Evolutionary conservation across 1,140 invertebrate species (phyloP).

Genomic region (Hypothenemus hampei): DNA sequence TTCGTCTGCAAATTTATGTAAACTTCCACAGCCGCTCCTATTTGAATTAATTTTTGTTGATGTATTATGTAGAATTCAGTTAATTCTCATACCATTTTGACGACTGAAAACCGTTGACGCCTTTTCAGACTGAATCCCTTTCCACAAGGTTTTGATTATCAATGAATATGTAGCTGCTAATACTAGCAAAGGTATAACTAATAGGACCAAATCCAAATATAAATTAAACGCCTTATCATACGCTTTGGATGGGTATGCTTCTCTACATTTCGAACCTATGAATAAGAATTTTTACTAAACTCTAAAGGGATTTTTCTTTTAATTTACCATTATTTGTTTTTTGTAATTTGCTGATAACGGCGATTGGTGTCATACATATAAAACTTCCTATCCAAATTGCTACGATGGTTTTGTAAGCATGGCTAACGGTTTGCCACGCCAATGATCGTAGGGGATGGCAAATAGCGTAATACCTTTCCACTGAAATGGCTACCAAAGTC

Average conservation of each 20-base stretch:
- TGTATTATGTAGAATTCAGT: no score
- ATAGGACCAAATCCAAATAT: conserved; percentile 64
- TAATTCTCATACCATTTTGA: no score
- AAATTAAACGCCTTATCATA: conserved; percentile 69
- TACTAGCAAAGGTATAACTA: conserved; percentile 69
- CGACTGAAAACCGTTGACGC: no score
- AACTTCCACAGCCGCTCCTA: conserved; percentile 33
- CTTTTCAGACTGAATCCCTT: conserved; percentile 38
- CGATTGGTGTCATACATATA: conserved; percentile 58
- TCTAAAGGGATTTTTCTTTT: not conserved
- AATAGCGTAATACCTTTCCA: conserved; percentile 68
- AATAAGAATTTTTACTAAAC: no score
- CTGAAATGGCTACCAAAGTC: conserved; percentile 64
- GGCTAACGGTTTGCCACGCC: conserved; percentile 62
- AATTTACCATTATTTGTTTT: conserved; percentile 52
- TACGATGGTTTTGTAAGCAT: conserved; percentile 57
- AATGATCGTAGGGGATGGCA: conserved; percentile 60
- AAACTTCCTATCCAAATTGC: conserved; percentile 52
- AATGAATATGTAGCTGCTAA: conserved; percentile 69
- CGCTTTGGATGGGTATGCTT: conserved; percentile 62
- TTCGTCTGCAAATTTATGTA: conserved; percentile 37
- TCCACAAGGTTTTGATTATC: conserved; percentile 39
- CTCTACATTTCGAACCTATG: conserved; percentile 74
- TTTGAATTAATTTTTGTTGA: no score
- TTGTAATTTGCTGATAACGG: conserved; percentile 57